Conservation (phyloP, 2,888 invertebrate species). For the Tenthredo livida region DNA sequence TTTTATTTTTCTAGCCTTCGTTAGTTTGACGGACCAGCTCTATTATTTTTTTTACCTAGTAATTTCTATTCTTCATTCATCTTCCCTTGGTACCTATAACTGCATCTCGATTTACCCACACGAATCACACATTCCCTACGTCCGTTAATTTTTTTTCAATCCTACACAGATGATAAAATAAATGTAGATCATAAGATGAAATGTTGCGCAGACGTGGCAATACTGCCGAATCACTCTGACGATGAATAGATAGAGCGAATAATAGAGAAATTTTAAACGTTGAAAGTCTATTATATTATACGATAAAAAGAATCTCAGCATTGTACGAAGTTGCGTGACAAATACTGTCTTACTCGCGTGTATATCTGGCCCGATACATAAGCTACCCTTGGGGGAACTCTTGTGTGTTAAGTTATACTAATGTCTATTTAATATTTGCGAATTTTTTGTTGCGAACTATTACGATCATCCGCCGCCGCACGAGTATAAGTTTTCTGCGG, state of each 20-base stretch:
- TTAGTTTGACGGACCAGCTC: neutral
- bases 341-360: neutral
- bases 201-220: neutral
- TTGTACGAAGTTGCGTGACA: neutral
- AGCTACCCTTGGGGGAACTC: neutral
- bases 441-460: neutral
- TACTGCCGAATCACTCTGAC: neutral
- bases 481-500: neutral
- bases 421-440: neutral
- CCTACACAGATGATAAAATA: neutral
- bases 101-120: neutral
- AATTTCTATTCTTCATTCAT: neutral
- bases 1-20: constrained; percentile 9
- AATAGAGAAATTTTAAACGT: constrained; percentile 4
- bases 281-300: neutral
- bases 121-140: neutral
- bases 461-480: neutral
- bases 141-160: neutral
- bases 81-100: neutral
- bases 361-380: neutral
- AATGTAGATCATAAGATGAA: constrained; percentile 11
- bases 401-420: neutral
- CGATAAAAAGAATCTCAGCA: neutral
- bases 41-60: neutral
- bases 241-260: neutral